phyloP scores from a whole-genome alignment of 2,888 invertebrate genomes.

The Platypus cylindrus region DNA sequence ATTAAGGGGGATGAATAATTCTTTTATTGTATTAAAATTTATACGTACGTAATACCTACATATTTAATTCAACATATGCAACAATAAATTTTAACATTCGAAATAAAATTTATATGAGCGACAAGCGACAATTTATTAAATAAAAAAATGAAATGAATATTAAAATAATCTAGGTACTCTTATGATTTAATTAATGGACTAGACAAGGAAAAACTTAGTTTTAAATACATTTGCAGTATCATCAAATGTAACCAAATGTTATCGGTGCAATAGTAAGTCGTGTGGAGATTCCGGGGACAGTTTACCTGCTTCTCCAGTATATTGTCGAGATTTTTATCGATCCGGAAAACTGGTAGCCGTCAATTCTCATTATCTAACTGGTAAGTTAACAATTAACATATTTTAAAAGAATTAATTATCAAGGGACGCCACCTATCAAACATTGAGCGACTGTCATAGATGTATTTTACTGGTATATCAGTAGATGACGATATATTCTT shows the following conservation, averaged over 20 bases:
- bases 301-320: slow-evolving; percentile 3
- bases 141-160: not conserved
- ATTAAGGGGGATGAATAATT: too few relatives aligned
- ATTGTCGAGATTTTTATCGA: slow-evolving; percentile 9
- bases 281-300: slow-evolving; percentile 11
- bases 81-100: slow-evolving; percentile 3
- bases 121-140: not conserved
- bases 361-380: too few relatives aligned
- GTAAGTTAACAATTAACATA: too few relatives aligned
- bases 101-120: not conserved
- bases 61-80: not conserved
- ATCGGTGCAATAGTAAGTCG: slow-evolving; percentile 11
- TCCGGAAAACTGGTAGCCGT: too few relatives aligned
- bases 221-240: slow-evolving; percentile 7
- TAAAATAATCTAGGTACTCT: not conserved
- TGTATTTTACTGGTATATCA: too few relatives aligned
- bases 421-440: too few relatives aligned
- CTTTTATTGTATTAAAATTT: too few relatives aligned
- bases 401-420: too few relatives aligned
- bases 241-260: slow-evolving; percentile 11
- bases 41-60: too few relatives aligned
- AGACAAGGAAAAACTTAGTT: too few relatives aligned
- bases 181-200: slow-evolving; percentile 1
- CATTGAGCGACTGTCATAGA: too few relatives aligned
- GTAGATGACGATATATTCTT: too few relatives aligned